These are phyloP conservation scores for Chelmon rostratus DNA, from an alignment of 2,797 vertebrate genomes.

Conservation along the genomic window DNA sequence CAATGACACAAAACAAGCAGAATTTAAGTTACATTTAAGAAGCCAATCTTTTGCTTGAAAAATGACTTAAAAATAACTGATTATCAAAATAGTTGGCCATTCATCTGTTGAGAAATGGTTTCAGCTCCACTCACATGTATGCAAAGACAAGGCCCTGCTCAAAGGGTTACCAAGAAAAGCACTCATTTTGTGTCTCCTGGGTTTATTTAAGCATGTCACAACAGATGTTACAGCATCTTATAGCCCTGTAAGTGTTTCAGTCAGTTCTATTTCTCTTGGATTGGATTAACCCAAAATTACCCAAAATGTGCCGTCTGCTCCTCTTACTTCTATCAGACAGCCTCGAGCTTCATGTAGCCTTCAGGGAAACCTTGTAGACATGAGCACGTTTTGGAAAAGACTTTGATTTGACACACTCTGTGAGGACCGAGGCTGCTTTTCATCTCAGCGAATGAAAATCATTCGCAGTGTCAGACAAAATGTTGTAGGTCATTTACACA, in stretches of 20 bases:
- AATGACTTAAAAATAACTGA: neutral
- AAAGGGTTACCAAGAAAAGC: neutral
- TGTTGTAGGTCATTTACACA: conserved; percentile 1
- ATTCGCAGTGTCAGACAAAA: conserved; percentile 6
- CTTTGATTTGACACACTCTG: neutral
- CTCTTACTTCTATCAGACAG: conserved; percentile 10
- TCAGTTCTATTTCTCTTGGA: neutral
- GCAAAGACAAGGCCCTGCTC: neutral
- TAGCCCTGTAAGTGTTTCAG: neutral
- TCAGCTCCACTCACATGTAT: neutral
- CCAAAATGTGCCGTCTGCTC: conserved; percentile 8
- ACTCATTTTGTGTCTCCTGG: neutral
- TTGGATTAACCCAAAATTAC: neutral
- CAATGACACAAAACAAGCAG: neutral
- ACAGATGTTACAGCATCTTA: neutral
- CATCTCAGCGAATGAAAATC: conserved; percentile 1
- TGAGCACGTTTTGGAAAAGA: conserved; percentile 28
- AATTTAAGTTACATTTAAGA: neutral
- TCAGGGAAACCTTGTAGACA: conserved; percentile 25
- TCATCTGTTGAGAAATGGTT: neutral
- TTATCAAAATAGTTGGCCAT: neutral
- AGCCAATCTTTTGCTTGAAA: neutral
- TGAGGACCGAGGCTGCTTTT: neutral
- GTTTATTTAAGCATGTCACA: neutral
- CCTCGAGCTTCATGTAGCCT: conserved; percentile 15